These are phyloP conservation scores for Nixonia krombeini DNA, from an alignment of 1,140 invertebrate genomes.

Conservation along the genomic window DNA sequence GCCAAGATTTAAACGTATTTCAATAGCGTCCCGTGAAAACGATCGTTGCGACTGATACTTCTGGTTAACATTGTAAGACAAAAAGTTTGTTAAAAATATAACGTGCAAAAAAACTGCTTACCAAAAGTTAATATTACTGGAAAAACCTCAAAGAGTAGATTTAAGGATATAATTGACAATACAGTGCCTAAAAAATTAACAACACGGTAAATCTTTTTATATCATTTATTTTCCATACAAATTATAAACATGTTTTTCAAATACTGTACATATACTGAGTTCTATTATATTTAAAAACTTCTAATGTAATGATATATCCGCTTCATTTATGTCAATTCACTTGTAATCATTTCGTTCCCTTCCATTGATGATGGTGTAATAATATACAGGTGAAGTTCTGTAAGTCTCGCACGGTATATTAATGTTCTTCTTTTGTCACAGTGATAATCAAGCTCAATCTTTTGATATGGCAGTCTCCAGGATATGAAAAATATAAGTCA, in stretches of 20 bases:
- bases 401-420: slow-evolving; percentile 52
- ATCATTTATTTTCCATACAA: slow-evolving; percentile 78
- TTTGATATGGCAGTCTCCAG: slow-evolving; percentile 77
- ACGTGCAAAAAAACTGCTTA: no score
- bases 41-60: no score
- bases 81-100: no score
- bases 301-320: slow-evolving; percentile 73
- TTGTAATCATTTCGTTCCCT: slow-evolving; percentile 70
- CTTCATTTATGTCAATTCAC: slow-evolving; percentile 70
- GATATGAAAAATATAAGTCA: slow-evolving; percentile 72
- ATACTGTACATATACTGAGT: slow-evolving; percentile 79
- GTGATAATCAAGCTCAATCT: slow-evolving; percentile 70
- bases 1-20: no score
- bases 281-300: slow-evolving; percentile 74
- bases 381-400: slow-evolving; percentile 70
- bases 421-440: slow-evolving; percentile 54
- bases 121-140: no score
- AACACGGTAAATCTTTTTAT: no score
- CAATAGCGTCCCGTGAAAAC: no score
- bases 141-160: no score
- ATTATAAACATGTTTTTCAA: slow-evolving; percentile 80
- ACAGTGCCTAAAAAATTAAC: no score
- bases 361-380: slow-evolving; percentile 70
- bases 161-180: no score
- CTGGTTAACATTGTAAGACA: no score